A percentile compares a stretch with the other conserved stretches of the same genome.
Conservation (phyloP, 2,113 vertebrate species). For the Tachycineta bicolor region DNA sequence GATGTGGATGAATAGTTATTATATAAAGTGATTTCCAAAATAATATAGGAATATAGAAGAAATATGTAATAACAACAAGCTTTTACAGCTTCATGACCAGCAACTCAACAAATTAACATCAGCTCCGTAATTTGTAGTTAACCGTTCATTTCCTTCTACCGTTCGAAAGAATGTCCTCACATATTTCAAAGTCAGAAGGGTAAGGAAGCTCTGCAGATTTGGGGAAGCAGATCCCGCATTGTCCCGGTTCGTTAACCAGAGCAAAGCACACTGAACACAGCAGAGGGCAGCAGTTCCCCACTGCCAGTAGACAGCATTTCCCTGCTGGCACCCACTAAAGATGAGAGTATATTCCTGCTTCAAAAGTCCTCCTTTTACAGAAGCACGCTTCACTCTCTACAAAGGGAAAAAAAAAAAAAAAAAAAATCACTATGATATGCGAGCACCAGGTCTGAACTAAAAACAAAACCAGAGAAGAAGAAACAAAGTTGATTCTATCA, state of each 20-base stretch:
- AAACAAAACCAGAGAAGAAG: neutral
- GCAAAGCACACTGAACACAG: neutral
- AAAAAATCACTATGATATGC: neutral
- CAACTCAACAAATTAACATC: neutral
- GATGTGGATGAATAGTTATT: neutral
- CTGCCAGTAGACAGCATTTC: fast-evolving
- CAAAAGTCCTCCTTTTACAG: neutral
- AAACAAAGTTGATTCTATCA: neutral
- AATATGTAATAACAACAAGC: neutral
- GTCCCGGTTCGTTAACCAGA: no score
- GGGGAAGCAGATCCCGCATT: fast-evolving
- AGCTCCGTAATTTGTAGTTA: neutral
- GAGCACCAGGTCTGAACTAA: neutral
- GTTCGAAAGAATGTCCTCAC: fast-evolving
- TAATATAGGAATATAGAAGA: neutral
- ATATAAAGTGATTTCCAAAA: neutral
- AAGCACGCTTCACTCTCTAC: neutral
- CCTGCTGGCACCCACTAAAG: neutral
- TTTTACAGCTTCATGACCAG: neutral
- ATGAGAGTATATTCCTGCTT: neutral
- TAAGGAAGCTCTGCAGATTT: neutral
- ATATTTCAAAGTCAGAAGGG: neutral
- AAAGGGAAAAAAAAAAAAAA: neutral
- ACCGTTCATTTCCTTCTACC: neutral
- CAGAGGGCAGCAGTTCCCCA: constrained; percentile 54